Percentiles rank a stretch among this genome's conserved stretches.
These are phyloP conservation scores for Momotus momota DNA, from an alignment of 2,797 vertebrate genomes.

Conservation along the genomic window DNA sequence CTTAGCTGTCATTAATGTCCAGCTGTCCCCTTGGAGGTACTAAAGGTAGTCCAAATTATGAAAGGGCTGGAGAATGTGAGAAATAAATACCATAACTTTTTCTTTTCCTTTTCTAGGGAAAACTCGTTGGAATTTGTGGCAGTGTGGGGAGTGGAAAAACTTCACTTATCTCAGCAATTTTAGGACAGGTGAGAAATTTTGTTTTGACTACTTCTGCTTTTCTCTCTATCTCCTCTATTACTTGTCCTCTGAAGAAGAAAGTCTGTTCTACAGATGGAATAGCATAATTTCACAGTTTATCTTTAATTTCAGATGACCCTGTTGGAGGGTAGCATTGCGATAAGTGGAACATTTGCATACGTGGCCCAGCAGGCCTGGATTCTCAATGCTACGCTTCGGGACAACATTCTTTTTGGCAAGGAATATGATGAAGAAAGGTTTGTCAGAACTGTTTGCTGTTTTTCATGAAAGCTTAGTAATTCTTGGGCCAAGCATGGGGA, in stretches of 20 bases:
- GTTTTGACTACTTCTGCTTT: background rate
- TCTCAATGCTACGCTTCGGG: conserved; percentile 88
- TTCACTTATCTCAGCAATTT: conserved; percentile 90
- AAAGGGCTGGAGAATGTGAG: background rate
- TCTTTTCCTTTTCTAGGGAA: conserved; percentile 81
- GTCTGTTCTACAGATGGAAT: background rate
- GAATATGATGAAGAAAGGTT: conserved; percentile 92
- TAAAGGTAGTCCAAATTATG: background rate
- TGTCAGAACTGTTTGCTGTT: background rate
- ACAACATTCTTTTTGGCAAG: conserved; percentile 94
- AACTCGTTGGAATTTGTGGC: conserved; percentile 92
- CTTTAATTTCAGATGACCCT: conserved; percentile 85
- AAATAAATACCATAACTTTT: background rate
- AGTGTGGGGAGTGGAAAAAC: conserved; percentile 94
- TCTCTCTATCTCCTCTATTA: background rate
- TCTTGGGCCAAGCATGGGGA: background rate
- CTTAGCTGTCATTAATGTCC: background rate
- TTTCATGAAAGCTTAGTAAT: background rate
- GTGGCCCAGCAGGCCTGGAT: conserved; percentile 96
- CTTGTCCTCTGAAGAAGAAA: background rate
- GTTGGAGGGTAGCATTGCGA: conserved; percentile 87
- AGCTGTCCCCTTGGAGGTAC: background rate
- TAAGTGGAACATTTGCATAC: conserved; percentile 89
- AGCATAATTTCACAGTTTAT: background rate
- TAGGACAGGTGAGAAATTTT: conserved; percentile 88